phyloP scores from a whole-genome alignment of 2,113 vertebrate genomes.

The Trematomus loennbergii region DNA sequence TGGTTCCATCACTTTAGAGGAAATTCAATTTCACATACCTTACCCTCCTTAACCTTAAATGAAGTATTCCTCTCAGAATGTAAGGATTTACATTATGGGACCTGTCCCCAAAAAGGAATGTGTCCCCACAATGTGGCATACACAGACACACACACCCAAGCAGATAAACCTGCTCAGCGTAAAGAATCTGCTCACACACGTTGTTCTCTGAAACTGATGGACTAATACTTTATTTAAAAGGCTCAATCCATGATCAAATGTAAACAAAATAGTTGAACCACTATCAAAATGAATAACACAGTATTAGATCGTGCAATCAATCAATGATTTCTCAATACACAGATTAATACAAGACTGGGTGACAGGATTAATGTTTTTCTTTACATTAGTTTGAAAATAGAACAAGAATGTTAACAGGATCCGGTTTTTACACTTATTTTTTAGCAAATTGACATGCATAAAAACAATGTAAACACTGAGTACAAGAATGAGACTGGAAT shows the following conservation, averaged over 20 bases:
- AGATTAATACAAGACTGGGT: neutral
- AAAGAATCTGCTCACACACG: neutral
- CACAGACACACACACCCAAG: neutral
- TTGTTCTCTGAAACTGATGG: neutral
- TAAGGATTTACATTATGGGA: no score
- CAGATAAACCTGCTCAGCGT: neutral
- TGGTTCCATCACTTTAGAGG: no score
- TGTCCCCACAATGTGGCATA: no score
- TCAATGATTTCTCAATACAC: neutral
- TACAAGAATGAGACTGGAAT: neutral
- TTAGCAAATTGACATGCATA: neutral
- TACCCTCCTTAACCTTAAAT: no score
- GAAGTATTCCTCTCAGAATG: no score
- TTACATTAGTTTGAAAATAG: neutral
- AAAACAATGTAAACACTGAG: no score
- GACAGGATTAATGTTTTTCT: neutral
- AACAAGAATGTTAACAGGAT: neutral
- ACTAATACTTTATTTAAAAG: slow-evolving; percentile 5
- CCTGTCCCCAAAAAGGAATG: no score
- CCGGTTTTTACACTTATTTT: neutral
- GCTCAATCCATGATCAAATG: neutral
- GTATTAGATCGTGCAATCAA: no score
- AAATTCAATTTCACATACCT: no score
- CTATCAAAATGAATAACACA: neutral
- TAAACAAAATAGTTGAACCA: slow-evolving; percentile 3